A percentile compares a stretch with the other conserved stretches of the same genome.
These are phyloP conservation scores for Caenorhabditis sulstoni DNA, from an alignment of 2,888 invertebrate genomes.

Conservation along the genomic window DNA sequence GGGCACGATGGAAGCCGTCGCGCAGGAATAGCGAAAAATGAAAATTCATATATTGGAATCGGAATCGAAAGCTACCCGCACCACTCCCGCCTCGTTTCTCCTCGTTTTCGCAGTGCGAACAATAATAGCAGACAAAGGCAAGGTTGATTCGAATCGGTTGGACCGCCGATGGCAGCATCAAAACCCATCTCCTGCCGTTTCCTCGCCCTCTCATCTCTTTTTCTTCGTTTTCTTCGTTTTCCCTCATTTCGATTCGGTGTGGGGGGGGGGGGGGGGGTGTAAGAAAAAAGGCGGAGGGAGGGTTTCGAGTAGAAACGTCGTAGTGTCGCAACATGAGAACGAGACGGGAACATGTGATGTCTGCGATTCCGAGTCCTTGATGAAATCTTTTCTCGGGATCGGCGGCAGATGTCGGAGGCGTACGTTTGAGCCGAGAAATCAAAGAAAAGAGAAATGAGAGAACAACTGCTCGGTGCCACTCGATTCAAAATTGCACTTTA, in stretches of 20 bases:
- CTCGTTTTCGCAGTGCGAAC: conserved; percentile 11
- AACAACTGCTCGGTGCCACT: conserved; percentile 42
- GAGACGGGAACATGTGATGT: conserved; percentile 54
- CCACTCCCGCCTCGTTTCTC: conserved; percentile 3
- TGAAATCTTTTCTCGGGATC: conserved; percentile 32
- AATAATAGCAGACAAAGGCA: conserved; percentile 58
- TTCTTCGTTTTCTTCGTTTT: conserved; percentile 5
- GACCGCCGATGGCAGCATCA: conserved; percentile 34
- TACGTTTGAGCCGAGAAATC: neutral
- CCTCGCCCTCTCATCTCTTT: conserved; percentile 28
- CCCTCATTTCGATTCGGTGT: conserved; percentile 43
- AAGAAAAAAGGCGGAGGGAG: conserved; percentile 10
- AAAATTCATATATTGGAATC: conserved; percentile 50
- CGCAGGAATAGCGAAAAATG: conserved; percentile 23
- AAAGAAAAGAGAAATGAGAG: neutral
- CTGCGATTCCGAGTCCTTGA: conserved; percentile 23
- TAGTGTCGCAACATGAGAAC: conserved; percentile 46
- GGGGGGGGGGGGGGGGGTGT: too few species aligned
- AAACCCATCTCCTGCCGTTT: conserved; percentile 17
- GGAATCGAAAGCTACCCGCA: conserved; percentile 45
- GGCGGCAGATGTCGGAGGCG: conserved; percentile 23
- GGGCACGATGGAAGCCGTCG: conserved; percentile 19
- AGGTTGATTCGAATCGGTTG: conserved; percentile 51
- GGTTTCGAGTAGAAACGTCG: conserved; percentile 46
- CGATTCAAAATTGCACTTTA: conserved; percentile 33